Evolutionary conservation across 1,140 invertebrate genomes (phyloP).

Genomic region (Hesperophylax magnus): DNA sequence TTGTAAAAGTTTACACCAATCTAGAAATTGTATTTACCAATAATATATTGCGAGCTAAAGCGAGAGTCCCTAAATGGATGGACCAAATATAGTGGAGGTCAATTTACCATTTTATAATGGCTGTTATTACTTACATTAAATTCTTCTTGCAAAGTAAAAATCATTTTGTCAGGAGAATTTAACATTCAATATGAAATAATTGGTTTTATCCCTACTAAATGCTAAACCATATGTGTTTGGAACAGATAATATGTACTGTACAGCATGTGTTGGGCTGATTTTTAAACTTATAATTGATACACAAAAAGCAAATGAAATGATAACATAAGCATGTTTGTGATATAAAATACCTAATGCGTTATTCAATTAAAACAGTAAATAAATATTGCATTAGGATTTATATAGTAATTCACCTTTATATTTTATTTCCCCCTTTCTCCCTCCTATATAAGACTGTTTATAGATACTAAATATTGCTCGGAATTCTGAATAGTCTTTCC

Average conservation of each 20-base stretch:
- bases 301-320: slow-evolving; percentile 53
- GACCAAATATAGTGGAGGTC: slow-evolving; percentile 20
- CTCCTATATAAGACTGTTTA: not conserved
- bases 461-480: too few species aligned
- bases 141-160: too few species aligned
- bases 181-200: not conserved
- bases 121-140: not conserved
- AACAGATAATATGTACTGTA: slow-evolving; percentile 25
- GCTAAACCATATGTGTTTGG: slow-evolving; percentile 8
- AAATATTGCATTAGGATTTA: slow-evolving; percentile 58
- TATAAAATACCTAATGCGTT: slow-evolving; percentile 57
- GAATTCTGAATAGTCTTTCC: too few species aligned
- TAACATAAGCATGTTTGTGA: slow-evolving; percentile 57
- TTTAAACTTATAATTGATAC: slow-evolving; percentile 47
- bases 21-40: not conserved
- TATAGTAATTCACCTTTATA: slow-evolving; percentile 47
- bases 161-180: slow-evolving; percentile 18
- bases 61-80: slow-evolving; percentile 3
- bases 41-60: slow-evolving; percentile 13
- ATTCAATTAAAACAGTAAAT: slow-evolving; percentile 46
- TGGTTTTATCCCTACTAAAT: not conserved
- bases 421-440: slow-evolving; percentile 1
- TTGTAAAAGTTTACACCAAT: slow-evolving; percentile 19
- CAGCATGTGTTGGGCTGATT: slow-evolving; percentile 12
- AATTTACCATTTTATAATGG: slow-evolving; percentile 11